Conservation (phyloP, 2,797 vertebrate genomes). For the Aldrovandia affinis region DNA sequence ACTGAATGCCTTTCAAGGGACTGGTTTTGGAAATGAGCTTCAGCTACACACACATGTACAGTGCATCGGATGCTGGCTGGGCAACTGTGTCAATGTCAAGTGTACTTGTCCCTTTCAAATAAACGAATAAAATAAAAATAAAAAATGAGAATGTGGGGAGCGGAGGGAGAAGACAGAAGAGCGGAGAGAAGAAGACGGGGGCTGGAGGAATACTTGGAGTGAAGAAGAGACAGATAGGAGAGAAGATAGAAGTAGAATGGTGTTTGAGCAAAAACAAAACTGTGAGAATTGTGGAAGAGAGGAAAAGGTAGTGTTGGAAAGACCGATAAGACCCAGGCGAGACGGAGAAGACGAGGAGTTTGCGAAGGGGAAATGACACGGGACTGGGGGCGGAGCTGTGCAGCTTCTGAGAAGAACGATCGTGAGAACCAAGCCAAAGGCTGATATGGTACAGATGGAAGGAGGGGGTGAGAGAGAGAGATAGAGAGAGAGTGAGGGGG, state of each 20-base stretch:
- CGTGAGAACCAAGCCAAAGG: background rate
- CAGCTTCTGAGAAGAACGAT: background rate
- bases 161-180: background rate
- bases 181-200: background rate
- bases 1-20: no score
- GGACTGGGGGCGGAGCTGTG: background rate
- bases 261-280: background rate
- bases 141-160: background rate
- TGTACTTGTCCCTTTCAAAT: no score
- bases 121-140: no score
- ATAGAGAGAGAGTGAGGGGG: conserved; percentile 14
- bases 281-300: background rate
- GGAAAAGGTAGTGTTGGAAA: no score
- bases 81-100: no score
- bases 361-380: background rate
- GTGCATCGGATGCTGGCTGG: no score
- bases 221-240: background rate
- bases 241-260: background rate
- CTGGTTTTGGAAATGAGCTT: no score
- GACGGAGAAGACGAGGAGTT: background rate
- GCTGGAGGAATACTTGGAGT: background rate
- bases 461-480: conserved; percentile 33
- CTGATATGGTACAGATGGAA: conserved; percentile 6
- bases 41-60: no score
- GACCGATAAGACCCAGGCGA: background rate